phyloP scores from a whole-genome alignment of 2,113 vertebrate species.

The Trematocara macrostoma region DNA sequence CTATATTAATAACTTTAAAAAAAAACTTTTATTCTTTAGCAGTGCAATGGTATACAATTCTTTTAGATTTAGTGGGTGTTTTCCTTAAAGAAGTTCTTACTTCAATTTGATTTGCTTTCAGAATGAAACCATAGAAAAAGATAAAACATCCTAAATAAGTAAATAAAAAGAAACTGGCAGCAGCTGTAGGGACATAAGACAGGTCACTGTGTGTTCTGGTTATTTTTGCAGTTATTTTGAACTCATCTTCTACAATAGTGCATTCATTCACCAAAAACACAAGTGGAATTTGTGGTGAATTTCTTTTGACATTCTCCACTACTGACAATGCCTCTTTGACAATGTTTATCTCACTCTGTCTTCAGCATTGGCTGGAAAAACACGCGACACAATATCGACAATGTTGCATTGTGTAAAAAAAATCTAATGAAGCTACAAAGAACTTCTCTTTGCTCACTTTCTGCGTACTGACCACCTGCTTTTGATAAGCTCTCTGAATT shows the following conservation, averaged over 20 bases:
- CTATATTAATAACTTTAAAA: background rate
- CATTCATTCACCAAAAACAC: background rate
- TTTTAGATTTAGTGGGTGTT: background rate
- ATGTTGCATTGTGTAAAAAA: conserved; percentile 27
- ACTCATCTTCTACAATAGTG: background rate
- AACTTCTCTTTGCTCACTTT: background rate
- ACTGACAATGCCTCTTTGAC: conserved; percentile 17
- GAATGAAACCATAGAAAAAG: background rate
- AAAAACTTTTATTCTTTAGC: background rate
- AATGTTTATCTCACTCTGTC: background rate
- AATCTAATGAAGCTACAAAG: conserved; percentile 19
- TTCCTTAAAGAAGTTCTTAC: background rate
- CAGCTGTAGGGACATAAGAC: background rate
- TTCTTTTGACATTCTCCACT: background rate
- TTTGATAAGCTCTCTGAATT: background rate
- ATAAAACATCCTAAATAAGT: background rate
- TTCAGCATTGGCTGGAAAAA: background rate
- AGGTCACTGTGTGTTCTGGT: background rate
- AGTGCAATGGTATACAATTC: background rate
- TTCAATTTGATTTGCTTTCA: background rate
- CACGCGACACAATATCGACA: conserved; percentile 18
- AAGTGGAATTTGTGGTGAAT: background rate
- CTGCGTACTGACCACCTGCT: background rate
- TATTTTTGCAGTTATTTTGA: background rate
- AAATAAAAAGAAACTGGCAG: background rate